Evolutionary conservation across 2,888 invertebrate species (phyloP).

Genomic region (Tyria jacobaeae): DNA sequence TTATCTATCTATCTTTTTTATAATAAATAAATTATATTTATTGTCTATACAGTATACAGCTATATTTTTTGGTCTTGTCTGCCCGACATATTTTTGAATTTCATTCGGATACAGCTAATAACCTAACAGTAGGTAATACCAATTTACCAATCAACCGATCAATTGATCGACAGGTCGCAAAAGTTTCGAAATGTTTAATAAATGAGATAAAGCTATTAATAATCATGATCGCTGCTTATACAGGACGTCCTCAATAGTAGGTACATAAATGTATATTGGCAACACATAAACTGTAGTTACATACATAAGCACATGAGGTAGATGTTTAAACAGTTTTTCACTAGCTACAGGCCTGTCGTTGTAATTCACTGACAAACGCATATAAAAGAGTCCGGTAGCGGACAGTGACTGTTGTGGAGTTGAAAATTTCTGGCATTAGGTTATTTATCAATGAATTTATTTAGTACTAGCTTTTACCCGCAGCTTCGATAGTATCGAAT

Average conservation of each 20-base stretch:
- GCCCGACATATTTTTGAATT: background rate
- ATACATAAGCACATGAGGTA: conserved; percentile 57
- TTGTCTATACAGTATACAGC: no score
- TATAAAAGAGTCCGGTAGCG: conserved; percentile 80
- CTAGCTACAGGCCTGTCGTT: conserved; percentile 76
- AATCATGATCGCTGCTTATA: conserved; percentile 6
- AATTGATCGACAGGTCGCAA: background rate
- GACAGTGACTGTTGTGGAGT: conserved; percentile 60
- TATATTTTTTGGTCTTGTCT: background rate
- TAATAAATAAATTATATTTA: no score
- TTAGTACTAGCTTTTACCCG: no score
- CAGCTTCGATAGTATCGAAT: no score
- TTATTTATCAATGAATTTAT: conserved; percentile 7
- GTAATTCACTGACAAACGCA: conserved; percentile 86
- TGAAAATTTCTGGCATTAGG: conserved; percentile 10
- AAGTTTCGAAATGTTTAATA: background rate
- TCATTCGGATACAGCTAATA: background rate
- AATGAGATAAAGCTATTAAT: conserved; percentile 1
- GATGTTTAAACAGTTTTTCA: conserved; percentile 73
- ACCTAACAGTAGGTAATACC: background rate
- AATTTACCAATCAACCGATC: background rate
- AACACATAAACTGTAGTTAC: conserved; percentile 34
- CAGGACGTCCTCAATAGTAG: conserved; percentile 1
- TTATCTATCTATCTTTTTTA: no score
- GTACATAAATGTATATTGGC: conserved; percentile 12